A percentile compares a stretch with the other conserved stretches of the same genome.
Conservation (phyloP, 2,888 invertebrate species). For the Nineta flava region DNA sequence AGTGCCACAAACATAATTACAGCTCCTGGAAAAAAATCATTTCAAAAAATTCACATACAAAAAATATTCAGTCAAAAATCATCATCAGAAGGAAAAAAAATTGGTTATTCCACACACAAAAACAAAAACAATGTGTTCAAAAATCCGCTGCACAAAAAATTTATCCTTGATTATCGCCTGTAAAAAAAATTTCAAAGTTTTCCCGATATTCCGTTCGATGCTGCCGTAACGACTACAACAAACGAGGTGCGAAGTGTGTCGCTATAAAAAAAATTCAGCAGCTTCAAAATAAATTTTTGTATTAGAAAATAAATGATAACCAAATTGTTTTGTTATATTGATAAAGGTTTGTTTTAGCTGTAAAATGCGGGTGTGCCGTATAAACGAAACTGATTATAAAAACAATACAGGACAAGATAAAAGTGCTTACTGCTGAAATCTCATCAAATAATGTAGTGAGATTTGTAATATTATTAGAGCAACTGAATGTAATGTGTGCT, state of each 20-base stretch:
- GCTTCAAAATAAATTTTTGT: not conserved
- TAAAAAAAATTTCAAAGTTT: not conserved
- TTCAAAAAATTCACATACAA: slow-evolving; percentile 5
- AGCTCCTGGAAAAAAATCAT: slow-evolving; percentile 5
- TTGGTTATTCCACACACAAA: not conserved
- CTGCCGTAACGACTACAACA: not conserved
- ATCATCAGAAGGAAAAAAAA: slow-evolving; percentile 1
- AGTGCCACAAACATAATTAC: slow-evolving; percentile 1
- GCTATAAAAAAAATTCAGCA: slow-evolving; percentile 5
- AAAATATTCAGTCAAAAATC: not conserved
- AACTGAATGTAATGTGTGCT: slow-evolving; percentile 59
- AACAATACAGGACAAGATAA: slow-evolving; percentile 25
- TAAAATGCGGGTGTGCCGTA: slow-evolving; percentile 35
- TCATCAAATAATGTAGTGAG: slow-evolving; percentile 1
- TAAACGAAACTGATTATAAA: slow-evolving; percentile 37
- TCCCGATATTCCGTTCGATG: not conserved
- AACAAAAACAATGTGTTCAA: not conserved
- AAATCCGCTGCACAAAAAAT: slow-evolving; percentile 1
- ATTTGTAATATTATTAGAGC: slow-evolving; percentile 25
- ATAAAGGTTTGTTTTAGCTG: not conserved
- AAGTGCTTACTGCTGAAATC: slow-evolving; percentile 19
- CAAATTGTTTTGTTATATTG: not conserved
- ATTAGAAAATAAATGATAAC: not conserved
- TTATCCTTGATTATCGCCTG: not conserved
- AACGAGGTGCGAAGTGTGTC: not conserved